A percentile compares a stretch with the other conserved stretches of the same genome.
phyloP scores from a whole-genome alignment of 2,113 vertebrate genomes.

The Bufo bufo region DNA sequence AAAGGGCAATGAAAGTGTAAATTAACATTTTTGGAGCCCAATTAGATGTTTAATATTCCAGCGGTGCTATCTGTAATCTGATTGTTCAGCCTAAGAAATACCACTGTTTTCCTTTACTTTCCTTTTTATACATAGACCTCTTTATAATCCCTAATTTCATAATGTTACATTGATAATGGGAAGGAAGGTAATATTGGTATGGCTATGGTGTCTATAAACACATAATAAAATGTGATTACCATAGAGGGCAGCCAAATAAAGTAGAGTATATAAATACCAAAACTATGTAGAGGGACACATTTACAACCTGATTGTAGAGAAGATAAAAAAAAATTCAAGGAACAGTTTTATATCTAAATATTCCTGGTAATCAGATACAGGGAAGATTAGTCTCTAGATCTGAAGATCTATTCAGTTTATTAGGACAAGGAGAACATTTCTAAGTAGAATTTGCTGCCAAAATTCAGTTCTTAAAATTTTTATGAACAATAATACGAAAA shows the following conservation, averaged over 20 bases:
- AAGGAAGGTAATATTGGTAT: neutral
- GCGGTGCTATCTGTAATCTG: neutral
- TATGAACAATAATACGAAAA: neutral
- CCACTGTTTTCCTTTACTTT: neutral
- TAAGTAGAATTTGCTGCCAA: neutral
- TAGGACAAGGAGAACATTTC: neutral
- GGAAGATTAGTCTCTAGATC: neutral
- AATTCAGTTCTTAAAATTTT: neutral
- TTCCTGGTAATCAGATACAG: slow-evolving; percentile 16
- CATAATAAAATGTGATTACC: neutral
- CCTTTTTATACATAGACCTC: neutral
- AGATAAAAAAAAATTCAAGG: slow-evolving; percentile 20
- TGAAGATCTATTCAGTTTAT: slow-evolving; percentile 20
- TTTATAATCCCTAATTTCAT: neutral
- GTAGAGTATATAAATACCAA: neutral
- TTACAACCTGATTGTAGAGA: slow-evolving; percentile 4
- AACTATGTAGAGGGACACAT: neutral
- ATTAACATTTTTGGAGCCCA: no score
- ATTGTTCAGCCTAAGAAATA: neutral
- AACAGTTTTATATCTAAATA: neutral
- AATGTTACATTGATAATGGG: neutral
- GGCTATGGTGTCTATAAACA: neutral
- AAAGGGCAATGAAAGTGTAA: no score
- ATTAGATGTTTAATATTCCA: neutral
- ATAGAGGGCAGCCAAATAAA: neutral